Base-by-base conservation (phyloP, 1,140 invertebrate genomes). In the Neotoxoptera formosana region DNA sequence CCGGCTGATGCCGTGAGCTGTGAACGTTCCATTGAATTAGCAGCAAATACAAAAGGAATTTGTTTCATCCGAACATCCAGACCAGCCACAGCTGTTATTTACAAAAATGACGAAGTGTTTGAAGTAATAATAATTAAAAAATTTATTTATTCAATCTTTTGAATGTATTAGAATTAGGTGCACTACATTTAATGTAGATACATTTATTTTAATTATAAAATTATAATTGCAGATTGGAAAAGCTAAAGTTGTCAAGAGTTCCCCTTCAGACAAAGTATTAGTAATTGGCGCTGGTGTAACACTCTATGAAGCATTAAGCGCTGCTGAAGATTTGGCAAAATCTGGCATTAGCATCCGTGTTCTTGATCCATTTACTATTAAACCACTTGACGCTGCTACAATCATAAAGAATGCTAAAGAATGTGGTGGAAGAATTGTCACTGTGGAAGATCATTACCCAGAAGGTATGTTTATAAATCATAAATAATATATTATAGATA, bases 381-480 rank as follows among this genome's bases (percentile, higher is more conserved):
- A 99, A 95, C 99, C 99, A 0, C 96, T 99, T 84, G 99, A 99
- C 95, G 96, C 96, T 86, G 96, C 96, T 3, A 96, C 97, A 0
- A 97, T 99, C 53, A 95, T 98, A 84, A 95, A 96, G 87, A 97
- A 98, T 95, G 99, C 98, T 23, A 96, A 96, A 89, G 97, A 97
- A 89, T 97, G 96, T 93, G 97, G 97, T 60, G 98, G 98, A 1
- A 96, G 96, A 47, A 96, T 99, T 67, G 94, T 99, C 84, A 98
- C 98, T 51, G 98, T 99, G 11, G 99, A 99, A 95, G 99, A 99
- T 96, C 99, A 99, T 95, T 99, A 99, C 95, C 96, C 97, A 86
- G 97, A 98, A 96, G 98, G 97, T 98, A 94, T 48, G 47, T 41
- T 45, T 53, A 21, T 53, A 53, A 53, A 21, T 53, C 21, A 51